Evolutionary conservation across 2,888 invertebrate genomes (phyloP).

Genomic region (Sepioteuthis lessoniana): DNA sequence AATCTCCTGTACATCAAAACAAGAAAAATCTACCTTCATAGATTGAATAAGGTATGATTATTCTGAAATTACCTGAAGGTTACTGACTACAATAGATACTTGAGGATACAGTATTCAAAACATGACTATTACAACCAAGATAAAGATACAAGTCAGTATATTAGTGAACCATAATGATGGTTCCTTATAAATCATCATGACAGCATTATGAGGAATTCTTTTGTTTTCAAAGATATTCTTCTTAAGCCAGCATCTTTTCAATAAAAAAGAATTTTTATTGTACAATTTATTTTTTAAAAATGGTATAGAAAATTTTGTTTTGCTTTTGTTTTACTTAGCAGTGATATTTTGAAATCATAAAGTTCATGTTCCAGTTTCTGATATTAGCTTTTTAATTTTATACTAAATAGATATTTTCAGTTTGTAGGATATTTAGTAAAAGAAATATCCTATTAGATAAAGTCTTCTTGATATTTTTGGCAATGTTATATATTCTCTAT

Average conservation of each 20-base stretch:
- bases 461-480: background rate
- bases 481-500: too few relatives aligned
- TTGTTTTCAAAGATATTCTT: background rate
- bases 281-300: background rate
- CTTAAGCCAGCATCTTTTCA: background rate
- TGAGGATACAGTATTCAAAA: too few relatives aligned
- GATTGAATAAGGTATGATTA: too few relatives aligned
- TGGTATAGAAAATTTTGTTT: background rate
- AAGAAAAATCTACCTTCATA: too few relatives aligned
- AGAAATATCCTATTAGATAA: background rate
- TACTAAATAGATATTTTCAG: background rate
- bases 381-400: background rate
- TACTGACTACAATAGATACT: too few relatives aligned
- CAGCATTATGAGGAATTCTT: background rate
- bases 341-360: background rate
- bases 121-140: too few relatives aligned
- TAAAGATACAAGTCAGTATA: too few relatives aligned
- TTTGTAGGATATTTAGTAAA: background rate
- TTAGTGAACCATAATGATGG: too few relatives aligned
- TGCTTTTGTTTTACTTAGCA: background rate
- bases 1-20: too few relatives aligned
- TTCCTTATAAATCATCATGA: too few relatives aligned
- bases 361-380: too few relatives aligned
- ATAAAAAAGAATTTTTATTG: background rate
- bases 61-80: too few relatives aligned